Base-by-base conservation (phyloP, 2,113 vertebrate species). In the Alethe diademata region DNA sequence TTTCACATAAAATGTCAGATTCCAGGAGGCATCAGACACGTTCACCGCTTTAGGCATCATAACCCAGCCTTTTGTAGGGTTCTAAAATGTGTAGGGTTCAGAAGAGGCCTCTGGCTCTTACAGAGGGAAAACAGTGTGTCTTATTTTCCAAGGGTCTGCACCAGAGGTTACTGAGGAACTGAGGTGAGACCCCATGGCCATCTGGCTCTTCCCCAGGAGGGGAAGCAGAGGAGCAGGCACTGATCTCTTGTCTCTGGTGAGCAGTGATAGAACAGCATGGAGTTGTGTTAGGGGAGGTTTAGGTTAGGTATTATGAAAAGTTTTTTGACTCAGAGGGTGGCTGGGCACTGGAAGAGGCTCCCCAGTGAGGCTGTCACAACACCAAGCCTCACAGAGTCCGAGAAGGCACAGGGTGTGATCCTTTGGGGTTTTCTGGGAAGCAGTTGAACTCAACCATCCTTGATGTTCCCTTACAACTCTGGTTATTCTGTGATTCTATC, bases 261-360 rank as follows among this genome's bases (percentile, higher is more conserved):
- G 22, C 23, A 43, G 14, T 4, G 51, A 11, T 4, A 51, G 18
- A 57, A 33, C 0, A 0, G 10, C 2, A 2, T 24, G 45, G 7
- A 66, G 43, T 6, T 19, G 12, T 58, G 15, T 17, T 43, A n/a
- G 19, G 12, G 15, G 23, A 58, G 28, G 28, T n/a, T 73, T 24
- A 22, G 13, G 8, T n/a, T 7, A n/a, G 28, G 4, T 20, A 7
- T 45, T 45, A 60, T 5, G 38, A 47, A 25, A 67, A 31, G 13
- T 38, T 60, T 67, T 51, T n/a, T 35, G 20, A 47, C 20, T 25
- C 54, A 61, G 47, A 45, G 16, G 3, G 3, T 66, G 33, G 9
- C 0, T 67, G 23, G 28, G 6, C 33, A 12, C 45, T 12, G 67
- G 12, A 60, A 25, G 33, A 81, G 69, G 8, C 28, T 81, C 38